A percentile compares a stretch with the other conserved stretches of the same genome.
phyloP scores from a whole-genome alignment of 2,797 vertebrate species.

The Parotocinclus haroldoi region DNA sequence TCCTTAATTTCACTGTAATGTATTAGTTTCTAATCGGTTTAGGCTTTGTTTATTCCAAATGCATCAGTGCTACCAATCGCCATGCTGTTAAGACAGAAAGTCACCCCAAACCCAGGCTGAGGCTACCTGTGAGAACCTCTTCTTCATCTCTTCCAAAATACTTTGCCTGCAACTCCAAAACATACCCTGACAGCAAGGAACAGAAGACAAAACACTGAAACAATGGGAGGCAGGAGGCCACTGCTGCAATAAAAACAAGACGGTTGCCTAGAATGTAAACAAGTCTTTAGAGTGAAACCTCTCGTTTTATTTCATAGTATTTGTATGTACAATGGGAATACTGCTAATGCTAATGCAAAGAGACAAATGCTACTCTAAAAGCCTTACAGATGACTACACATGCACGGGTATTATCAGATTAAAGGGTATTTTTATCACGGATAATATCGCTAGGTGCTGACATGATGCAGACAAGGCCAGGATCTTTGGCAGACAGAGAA shows the following conservation, averaged over 20 bases:
- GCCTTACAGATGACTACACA: constrained; percentile 57
- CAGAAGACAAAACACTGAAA: constrained; percentile 15
- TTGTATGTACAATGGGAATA: too few relatives aligned
- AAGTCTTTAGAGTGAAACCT: background rate
- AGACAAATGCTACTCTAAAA: constrained; percentile 52
- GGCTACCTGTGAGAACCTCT: constrained; percentile 90
- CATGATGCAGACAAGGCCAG: constrained; percentile 45
- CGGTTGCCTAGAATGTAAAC: background rate
- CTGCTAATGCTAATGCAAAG: constrained; percentile 45
- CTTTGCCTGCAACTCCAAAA: constrained; percentile 98
- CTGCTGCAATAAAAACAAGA: background rate
- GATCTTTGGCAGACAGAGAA: constrained; percentile 1
- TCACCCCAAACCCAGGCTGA: constrained; percentile 14
- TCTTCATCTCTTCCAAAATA: constrained; percentile 99
- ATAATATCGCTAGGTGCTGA: constrained; percentile 64
- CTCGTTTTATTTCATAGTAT: background rate
- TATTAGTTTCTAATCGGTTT: too few relatives aligned
- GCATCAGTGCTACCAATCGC: too few relatives aligned
- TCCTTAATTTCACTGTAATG: too few relatives aligned
- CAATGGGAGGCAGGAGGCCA: background rate
- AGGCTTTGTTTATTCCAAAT: too few relatives aligned
- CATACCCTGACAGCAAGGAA: constrained; percentile 77
- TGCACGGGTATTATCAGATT: constrained; percentile 70
- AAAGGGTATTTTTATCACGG: constrained; percentile 71
- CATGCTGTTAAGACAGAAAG: background rate